Conservation (phyloP, 1,140 invertebrate species). For the Ctenoplectra terminalis region DNA sequence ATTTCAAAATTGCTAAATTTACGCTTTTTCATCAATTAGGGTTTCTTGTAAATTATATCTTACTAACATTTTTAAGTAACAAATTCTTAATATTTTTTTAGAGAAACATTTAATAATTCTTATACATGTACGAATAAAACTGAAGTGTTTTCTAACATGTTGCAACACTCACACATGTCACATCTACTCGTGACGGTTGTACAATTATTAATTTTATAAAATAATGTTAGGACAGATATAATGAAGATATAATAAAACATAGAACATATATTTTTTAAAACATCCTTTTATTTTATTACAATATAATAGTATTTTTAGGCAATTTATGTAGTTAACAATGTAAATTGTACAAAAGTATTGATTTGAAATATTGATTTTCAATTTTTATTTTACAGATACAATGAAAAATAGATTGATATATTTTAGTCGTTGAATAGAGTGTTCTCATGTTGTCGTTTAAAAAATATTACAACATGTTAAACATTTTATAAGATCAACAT, state of each 20-base stretch:
- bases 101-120: neutral
- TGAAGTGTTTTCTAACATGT: neutral
- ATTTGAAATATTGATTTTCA: slow-evolving; percentile 7
- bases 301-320: neutral
- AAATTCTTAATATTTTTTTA: neutral
- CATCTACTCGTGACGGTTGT: neutral
- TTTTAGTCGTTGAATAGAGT: neutral
- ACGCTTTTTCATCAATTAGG: neutral
- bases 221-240: neutral
- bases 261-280: neutral
- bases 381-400: neutral
- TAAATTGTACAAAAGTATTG: slow-evolving; percentile 26
- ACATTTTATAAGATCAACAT: slow-evolving; percentile 19
- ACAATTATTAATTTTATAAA: neutral
- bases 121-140: neutral
- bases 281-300: slow-evolving; percentile 30
- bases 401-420: slow-evolving; percentile 6
- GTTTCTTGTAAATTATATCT: neutral
- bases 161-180: neutral
- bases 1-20: neutral
- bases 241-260: neutral
- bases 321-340: neutral
- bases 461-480: neutral
- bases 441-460: neutral
- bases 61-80: neutral